A percentile compares a stretch with the other conserved stretches of the same genome.
Conservation (phyloP, 2,888 invertebrate species). For the Lasioglossum calceatum region DNA sequence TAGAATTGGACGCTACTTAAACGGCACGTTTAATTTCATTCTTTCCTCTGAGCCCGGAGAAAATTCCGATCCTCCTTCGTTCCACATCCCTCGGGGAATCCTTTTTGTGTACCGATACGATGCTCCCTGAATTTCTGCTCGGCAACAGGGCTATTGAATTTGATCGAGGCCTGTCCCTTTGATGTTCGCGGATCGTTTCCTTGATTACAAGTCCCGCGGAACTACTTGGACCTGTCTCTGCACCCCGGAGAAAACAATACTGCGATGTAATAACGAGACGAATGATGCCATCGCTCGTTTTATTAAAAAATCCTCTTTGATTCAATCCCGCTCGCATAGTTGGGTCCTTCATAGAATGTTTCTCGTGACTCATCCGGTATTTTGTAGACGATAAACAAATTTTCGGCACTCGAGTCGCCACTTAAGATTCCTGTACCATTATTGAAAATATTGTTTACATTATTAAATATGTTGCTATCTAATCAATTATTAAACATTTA, state of each 20-base stretch:
- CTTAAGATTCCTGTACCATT: too few species aligned
- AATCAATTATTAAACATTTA: too few species aligned
- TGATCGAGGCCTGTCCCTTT: slow-evolving; percentile 52
- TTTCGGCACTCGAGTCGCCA: too few species aligned
- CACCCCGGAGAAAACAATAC: slow-evolving; percentile 2
- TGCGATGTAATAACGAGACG: slow-evolving; percentile 8
- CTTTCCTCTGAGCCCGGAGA: background rate
- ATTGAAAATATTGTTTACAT: too few species aligned
- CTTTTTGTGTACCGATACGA: slow-evolving; percentile 34
- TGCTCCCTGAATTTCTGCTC: slow-evolving; percentile 36
- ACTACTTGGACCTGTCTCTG: background rate
- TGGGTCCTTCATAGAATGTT: too few species aligned
- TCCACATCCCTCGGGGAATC: background rate
- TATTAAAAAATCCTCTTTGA: background rate
- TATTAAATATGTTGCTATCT: too few species aligned
- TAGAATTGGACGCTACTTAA: slow-evolving; percentile 49
- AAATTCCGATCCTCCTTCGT: slow-evolving; percentile 26
- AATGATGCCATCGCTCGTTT: background rate
- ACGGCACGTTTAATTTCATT: slow-evolving; percentile 49
- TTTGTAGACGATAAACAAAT: too few species aligned
- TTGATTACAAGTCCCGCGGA: slow-evolving; percentile 28
- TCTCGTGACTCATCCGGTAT: too few species aligned
- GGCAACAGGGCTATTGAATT: slow-evolving; percentile 41
- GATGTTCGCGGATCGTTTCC: slow-evolving; percentile 52
- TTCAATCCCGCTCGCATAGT: background rate